Evolutionary conservation across 2,888 invertebrate species (phyloP).

Genomic region (Ectemnius cavifrons): DNA sequence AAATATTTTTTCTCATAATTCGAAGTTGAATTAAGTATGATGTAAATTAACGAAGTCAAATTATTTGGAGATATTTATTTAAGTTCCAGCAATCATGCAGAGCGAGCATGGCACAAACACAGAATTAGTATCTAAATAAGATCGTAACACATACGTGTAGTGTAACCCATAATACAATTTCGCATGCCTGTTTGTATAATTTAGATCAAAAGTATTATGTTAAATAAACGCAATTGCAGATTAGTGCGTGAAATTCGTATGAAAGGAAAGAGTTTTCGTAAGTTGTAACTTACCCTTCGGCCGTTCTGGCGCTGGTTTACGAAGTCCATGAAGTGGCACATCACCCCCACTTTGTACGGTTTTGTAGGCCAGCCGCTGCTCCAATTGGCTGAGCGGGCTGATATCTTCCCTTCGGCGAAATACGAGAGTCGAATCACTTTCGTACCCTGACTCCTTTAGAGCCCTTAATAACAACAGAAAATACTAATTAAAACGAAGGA

Average conservation of each 20-base stretch:
- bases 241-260: conserved; percentile 1
- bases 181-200: not conserved
- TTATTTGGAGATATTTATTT: too few species aligned
- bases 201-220: not conserved
- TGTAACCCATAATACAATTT: too few species aligned
- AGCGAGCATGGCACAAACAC: too few species aligned
- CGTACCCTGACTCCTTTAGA: conserved; percentile 93
- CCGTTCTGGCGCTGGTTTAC: conserved; percentile 92
- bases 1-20: too few species aligned
- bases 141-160: too few species aligned
- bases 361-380: conserved; percentile 91
- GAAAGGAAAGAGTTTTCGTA: not conserved
- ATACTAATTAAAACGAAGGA: not conserved
- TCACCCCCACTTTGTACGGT: conserved; percentile 96
- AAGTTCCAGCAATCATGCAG: too few species aligned
- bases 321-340: conserved; percentile 93
- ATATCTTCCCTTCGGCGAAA: conserved; percentile 88
- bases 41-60: too few species aligned
- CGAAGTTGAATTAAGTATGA: too few species aligned
- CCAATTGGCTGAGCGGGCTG: conserved; percentile 87
- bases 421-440: conserved; percentile 93
- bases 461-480: conserved; percentile 79
- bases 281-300: conserved; percentile 82
- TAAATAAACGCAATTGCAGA: not conserved
- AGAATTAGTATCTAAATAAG: too few species aligned